Evolutionary conservation across 2,113 vertebrate species (phyloP).

Genomic region (Anthoscopus minutus): DNA sequence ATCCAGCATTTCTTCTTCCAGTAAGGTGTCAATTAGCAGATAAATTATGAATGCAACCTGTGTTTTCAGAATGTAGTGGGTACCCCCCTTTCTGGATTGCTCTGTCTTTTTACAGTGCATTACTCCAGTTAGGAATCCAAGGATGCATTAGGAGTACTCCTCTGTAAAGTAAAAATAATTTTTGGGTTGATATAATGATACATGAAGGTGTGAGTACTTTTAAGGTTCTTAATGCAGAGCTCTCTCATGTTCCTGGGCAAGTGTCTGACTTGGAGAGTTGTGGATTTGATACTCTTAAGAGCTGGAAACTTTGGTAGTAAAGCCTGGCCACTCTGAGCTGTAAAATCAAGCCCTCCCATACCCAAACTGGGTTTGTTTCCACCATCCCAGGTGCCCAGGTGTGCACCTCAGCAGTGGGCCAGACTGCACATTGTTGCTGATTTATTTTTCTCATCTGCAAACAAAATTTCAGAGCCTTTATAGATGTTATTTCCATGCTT

Average conservation of each 20-base stretch:
- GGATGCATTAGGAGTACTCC: not conserved
- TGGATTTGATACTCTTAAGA: accelerated
- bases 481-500: not conserved
- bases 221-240: not conserved
- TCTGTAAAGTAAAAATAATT: not conserved
- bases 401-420: not conserved
- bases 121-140: not conserved
- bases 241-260: not conserved
- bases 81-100: not conserved
- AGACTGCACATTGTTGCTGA: not conserved
- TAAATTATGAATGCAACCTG: not conserved
- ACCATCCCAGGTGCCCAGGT: not conserved
- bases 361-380: not conserved
- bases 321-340: not conserved
- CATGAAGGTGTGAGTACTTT: not conserved
- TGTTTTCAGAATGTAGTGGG: not conserved
- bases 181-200: not conserved
- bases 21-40: not conserved
- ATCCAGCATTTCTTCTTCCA: not conserved
- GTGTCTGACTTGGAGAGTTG: not conserved
- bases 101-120: not conserved
- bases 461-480: not conserved
- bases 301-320: not conserved
- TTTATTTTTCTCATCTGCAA: not conserved
- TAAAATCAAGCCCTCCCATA: not conserved